Base-by-base conservation (phyloP, 2,888 invertebrate species). In the Mesorhabditis spiculigera region DNA sequence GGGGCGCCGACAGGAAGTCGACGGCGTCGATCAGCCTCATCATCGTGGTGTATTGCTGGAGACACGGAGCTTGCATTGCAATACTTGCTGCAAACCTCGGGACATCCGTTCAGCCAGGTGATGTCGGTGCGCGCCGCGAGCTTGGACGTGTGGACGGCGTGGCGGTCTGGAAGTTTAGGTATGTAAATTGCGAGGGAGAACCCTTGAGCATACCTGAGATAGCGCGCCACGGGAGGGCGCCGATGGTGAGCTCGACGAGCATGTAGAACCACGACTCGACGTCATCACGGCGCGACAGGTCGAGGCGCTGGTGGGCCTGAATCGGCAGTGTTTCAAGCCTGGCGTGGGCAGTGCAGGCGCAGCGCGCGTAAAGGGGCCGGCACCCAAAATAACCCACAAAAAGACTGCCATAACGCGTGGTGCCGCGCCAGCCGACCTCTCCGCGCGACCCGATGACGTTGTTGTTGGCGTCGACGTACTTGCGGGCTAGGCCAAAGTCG, bases 361-460 rank as follows among this genome's bases (percentile, higher is more conserved):
- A n/a, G n/a, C n/a, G n/a, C n/a, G n/a, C n/a, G n/a, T n/a, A 28
- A 28, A 28, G 28, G 28, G 58, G 58, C 10, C 58, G 58, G n/a
- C n/a, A 50, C 8, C n/a, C 8, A 50, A 50, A 50, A 13, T 2
- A 50, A 13, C 58, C 58, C 58, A 65, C 61, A 13, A n/a, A 50
- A 50, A 79, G 75, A 45, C 76, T 76, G 8, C 81, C 81, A 68
- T 81, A 82, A 28, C 82, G 72, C 4, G 75, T 78, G 10, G 82
- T 82, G 41, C 82, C 82, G 5, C 82, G 65, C 82, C 82, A 82
- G 50, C 82, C 82, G 28, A 79, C 76, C 43, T 81, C 79, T 65
- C 75, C 75, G 16, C 82, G 68, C 44, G 77, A 69, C 44, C 76
- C 73, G 5, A 79, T 62, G 45, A 81, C 63, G 13, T 73, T 72